Evolutionary conservation across 2,113 vertebrate genomes (phyloP), one percentile per base, ranked within the genome.

Genomic region (Callithrix jacchus): DNA sequence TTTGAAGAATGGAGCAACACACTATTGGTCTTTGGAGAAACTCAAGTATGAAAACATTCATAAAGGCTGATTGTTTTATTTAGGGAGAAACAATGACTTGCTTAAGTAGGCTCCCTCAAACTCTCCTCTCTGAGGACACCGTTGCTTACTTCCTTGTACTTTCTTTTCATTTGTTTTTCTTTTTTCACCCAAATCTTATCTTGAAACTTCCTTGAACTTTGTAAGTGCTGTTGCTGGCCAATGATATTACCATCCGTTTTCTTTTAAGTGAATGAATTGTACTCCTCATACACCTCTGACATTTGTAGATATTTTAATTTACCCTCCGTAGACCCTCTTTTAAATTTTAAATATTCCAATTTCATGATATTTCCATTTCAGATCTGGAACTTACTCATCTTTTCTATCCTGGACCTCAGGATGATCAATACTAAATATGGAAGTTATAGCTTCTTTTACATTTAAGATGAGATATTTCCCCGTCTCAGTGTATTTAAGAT

Each of bases 11-110:
- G 99, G 99, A 95, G 99, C 99, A 1, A 99, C 99, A 0, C 99
- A 99, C 97, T 99, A 99, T 97, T 99, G 99, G 99, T 99, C 99
- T 96, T 97, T 99, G 79, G 99, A 99, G 85, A 99, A 99, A 97
- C 99, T 99, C 96, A 99, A 99, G 99, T 99, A 99, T 97, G 99
- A 89, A 32, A 42, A 79, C 8, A 0, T 1, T 32, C 27, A 1
- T 73, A 0, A 66, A 45, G 61, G 20, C 61, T 0, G 25, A 12
- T 37, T 82, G 3, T 68, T 93, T 74, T 32, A 40, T 32, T 83
- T 91, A 54, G 91, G 52, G 93, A 91, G 45, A 81, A 87, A 40
- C 58, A 35, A n/a, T 37, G 45, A 32, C 54, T 76, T 61, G 47
- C n/a, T 79, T 35, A 11, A 0, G 2, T n/a, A n/a, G 42, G n/a